Conservation (phyloP, 2,113 vertebrate genomes). For the Callospermophilus lateralis region DNA sequence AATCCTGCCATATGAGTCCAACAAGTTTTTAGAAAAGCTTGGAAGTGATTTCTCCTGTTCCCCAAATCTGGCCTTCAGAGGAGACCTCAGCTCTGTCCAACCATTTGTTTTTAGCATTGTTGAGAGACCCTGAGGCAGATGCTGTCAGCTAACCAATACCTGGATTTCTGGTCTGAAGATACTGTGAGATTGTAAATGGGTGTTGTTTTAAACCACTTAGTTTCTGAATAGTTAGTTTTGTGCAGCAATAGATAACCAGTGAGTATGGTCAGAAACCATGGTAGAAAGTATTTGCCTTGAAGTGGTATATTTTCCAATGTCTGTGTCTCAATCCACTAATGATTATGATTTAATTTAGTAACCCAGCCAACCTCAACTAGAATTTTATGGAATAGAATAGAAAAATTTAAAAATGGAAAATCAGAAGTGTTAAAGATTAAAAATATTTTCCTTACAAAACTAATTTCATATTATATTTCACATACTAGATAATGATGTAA, state of each 20-base stretch:
- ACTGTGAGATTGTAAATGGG: background rate
- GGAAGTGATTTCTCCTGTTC: background rate
- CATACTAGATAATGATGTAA: background rate
- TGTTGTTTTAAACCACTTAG: background rate
- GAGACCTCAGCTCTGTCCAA: background rate
- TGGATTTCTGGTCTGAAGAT: background rate
- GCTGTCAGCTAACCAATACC: too few relatives aligned
- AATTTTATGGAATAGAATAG: background rate
- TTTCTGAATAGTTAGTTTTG: background rate
- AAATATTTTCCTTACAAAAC: background rate
- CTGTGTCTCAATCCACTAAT: background rate
- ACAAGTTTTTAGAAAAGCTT: background rate
- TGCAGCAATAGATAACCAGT: background rate
- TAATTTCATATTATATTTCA: background rate
- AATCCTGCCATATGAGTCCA: background rate
- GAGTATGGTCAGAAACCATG: background rate
- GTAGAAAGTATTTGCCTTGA: background rate
- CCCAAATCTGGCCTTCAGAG: background rate
- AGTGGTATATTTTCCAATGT: constrained; percentile 8
- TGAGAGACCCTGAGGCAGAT: background rate
- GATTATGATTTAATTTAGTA: background rate
- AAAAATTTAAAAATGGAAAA: background rate
- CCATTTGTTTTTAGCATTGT: background rate
- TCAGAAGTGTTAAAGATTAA: background rate
- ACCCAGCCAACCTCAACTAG: background rate